These are phyloP conservation scores for Halictus ligatus DNA, from an alignment of 2,888 invertebrate species.

Conservation along the genomic window DNA sequence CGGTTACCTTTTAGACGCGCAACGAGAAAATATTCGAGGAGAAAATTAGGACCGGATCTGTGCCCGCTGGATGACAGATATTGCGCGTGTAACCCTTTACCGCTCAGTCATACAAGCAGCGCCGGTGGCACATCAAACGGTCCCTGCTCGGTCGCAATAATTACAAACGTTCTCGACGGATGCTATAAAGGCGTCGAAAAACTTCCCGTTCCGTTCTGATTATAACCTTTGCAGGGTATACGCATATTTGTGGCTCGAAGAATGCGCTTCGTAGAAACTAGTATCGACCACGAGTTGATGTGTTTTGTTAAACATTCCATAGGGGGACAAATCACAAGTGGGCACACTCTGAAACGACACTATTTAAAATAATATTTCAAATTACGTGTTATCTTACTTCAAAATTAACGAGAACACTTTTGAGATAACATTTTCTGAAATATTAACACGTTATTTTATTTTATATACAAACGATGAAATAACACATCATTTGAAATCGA, in stretches of 20 bases:
- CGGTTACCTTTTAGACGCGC: not conserved
- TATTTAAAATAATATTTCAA: too few species aligned
- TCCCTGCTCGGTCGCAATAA: not conserved
- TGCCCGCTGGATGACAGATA: not conserved
- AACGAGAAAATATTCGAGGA: not conserved
- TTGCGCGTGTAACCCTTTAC: not conserved
- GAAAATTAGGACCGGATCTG: slow-evolving; percentile 1
- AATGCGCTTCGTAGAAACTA: not conserved
- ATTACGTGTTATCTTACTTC: too few species aligned
- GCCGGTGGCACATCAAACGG: not conserved
- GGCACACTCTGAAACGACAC: too few species aligned
- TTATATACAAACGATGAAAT: too few species aligned
- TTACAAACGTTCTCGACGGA: not conserved
- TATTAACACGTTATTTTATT: too few species aligned
- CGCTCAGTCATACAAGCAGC: not conserved
- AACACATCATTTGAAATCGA: too few species aligned
- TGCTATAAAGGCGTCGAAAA: not conserved
- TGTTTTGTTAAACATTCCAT: too few species aligned
- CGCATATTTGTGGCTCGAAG: not conserved
- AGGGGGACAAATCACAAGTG: too few species aligned
- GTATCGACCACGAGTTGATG: too few species aligned
- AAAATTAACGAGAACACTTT: too few species aligned
- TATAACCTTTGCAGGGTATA: not conserved
- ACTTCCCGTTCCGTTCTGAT: not conserved
- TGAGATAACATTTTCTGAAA: too few species aligned